A percentile compares a stretch with the other conserved stretches of the same genome.
phyloP scores from a whole-genome alignment of 2,888 invertebrate species.

The Pachymerium ferrugineum region DNA sequence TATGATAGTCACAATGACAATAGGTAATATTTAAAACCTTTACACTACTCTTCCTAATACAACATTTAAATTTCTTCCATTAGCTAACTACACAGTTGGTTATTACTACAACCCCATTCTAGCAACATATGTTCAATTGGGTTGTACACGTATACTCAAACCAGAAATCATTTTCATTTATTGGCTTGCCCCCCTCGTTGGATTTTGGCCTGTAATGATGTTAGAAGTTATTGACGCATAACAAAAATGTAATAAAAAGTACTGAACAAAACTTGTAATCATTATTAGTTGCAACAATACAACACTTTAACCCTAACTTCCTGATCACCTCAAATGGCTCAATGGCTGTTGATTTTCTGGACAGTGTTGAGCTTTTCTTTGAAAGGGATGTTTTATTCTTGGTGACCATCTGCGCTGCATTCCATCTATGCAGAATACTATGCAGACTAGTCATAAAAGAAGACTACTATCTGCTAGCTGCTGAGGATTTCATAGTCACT shows the following conservation, averaged over 20 bases:
- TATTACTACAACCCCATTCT: background rate
- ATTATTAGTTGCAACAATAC: background rate
- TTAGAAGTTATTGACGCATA: background rate
- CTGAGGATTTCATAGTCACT: background rate
- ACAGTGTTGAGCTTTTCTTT: background rate
- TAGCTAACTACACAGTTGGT: too few relatives aligned
- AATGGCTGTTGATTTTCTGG: too few relatives aligned
- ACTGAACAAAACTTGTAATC: background rate
- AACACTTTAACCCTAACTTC: background rate
- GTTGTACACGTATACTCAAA: background rate
- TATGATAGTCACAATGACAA: too few relatives aligned
- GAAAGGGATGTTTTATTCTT: background rate
- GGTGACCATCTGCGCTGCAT: background rate
- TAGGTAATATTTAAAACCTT: too few relatives aligned
- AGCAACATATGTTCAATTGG: background rate
- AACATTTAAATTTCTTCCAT: too few relatives aligned
- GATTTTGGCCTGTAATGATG: background rate
- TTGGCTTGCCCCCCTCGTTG: background rate
- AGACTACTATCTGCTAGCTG: background rate
- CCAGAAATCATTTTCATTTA: background rate
- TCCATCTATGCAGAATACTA: background rate
- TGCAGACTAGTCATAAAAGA: background rate
- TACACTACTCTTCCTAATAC: too few relatives aligned
- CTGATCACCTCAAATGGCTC: too few relatives aligned
- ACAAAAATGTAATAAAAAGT: background rate